These are phyloP conservation scores for Tachuris rubrigastra DNA, from an alignment of 2,113 vertebrate species.

Conservation along the genomic window DNA sequence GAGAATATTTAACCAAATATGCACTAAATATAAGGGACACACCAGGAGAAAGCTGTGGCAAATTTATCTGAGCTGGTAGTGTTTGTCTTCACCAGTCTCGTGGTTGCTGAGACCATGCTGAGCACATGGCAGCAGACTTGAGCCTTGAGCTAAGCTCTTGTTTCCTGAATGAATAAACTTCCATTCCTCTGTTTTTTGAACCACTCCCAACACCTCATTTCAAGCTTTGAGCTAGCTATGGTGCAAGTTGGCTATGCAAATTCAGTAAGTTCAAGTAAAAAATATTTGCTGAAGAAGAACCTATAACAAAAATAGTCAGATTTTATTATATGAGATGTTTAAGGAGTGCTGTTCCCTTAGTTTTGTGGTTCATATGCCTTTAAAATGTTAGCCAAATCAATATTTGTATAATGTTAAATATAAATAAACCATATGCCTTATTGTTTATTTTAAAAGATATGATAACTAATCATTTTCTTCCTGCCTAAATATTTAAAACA, in stretches of 20 bases:
- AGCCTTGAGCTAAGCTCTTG: neutral
- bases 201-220: neutral
- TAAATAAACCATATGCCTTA: neutral
- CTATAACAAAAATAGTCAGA: neutral
- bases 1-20: neutral
- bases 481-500: neutral
- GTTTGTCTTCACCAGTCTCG: neutral
- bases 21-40: neutral
- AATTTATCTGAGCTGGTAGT: neutral
- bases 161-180: conserved; percentile 13
- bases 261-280: neutral
- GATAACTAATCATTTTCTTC: neutral
- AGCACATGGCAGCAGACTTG: neutral
- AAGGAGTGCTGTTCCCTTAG: neutral
- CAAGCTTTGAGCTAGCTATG: neutral
- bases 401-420: neutral
- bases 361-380: neutral
- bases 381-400: neutral
- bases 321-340: neutral
- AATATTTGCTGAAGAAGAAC: neutral
- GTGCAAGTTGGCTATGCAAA: neutral
- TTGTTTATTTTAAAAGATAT: neutral
- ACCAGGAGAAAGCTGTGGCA: neutral
- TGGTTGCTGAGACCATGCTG: neutral
- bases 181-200: neutral